Evolutionary conservation across 1,140 invertebrate species (phyloP), one percentile per base, ranked within the genome.

Genomic region (Macrobrachium nipponense): DNA sequence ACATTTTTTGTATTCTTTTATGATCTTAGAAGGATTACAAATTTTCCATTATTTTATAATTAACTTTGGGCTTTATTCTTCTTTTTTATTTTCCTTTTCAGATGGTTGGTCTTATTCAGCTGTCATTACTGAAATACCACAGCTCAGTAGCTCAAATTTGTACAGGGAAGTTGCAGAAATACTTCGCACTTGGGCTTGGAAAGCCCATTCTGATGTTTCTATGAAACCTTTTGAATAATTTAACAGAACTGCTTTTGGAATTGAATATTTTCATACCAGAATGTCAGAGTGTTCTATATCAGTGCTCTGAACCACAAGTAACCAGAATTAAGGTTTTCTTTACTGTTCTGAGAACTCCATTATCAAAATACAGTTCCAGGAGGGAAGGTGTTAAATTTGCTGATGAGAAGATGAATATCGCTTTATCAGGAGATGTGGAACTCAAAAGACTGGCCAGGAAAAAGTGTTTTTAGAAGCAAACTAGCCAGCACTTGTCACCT

Each of bases 71-170:
- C 64, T 89, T 36, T 27, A 60, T 14, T 60, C 12, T 2, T 75
- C n/a, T 43, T 11, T 60, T 20, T 17, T 20, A 11, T 14, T 64
- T 76, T 82, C 44, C 76, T 75, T 81, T 86, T 68, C 79, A 89
- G 89, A 62, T 83, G 80, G 89, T 89, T 73, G 88, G 75, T 27
- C 51, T 90, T 8, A 8, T 87, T 60, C 64, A 43, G 44, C 27
- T 61, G 8, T 75, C 85, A 58, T 81, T 36, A 81, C 43, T 23
- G 51, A 73, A 68, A 81, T 75, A 11, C 79, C 78, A 36, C 70
- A 73, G 17, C 59, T 87, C 10, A 27, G 44, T 58, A 43, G 79
- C 61, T 87, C 85, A 58, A 77, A 64, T 43, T 75, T 87, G 18
- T 81, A 87, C 79, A n/a, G 61, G 15, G 79, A 87, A 70, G 79